phyloP scores from a whole-genome alignment of 2,797 vertebrate species.

The Eulemur rubriventer region DNA sequence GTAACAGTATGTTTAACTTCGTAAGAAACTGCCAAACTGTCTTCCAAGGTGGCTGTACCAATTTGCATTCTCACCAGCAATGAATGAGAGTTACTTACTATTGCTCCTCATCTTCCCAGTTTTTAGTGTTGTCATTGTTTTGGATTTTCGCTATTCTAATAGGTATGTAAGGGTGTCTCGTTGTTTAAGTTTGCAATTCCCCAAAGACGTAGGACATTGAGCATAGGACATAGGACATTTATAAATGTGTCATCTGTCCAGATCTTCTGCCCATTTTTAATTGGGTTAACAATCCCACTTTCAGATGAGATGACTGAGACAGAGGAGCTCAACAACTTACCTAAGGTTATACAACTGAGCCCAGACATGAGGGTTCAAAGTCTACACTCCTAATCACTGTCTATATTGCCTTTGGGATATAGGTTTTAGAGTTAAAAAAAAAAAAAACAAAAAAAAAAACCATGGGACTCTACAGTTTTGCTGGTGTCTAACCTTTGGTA shows the following conservation, averaged over 20 bases:
- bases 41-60: neutral
- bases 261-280: neutral
- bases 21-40: neutral
- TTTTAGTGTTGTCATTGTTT: neutral
- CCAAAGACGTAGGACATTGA: neutral
- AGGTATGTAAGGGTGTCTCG: neutral
- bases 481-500: neutral
- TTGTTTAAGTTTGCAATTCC: neutral
- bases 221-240: neutral
- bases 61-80: neutral
- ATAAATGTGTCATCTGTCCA: neutral
- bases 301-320: neutral
- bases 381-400: neutral
- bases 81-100: too few relatives aligned
- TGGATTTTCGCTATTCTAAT: neutral
- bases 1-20: neutral
- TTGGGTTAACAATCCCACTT: neutral
- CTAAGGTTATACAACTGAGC: neutral
- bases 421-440: neutral
- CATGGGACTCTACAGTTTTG: neutral
- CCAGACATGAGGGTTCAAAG: neutral
- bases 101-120: accelerated
- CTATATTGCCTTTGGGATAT: neutral
- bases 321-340: neutral
- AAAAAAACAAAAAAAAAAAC: neutral